Percentiles rank a stretch among this genome's conserved stretches.
Conservation (phyloP, 2,888 invertebrate species). For the Diarsia brunnea region DNA sequence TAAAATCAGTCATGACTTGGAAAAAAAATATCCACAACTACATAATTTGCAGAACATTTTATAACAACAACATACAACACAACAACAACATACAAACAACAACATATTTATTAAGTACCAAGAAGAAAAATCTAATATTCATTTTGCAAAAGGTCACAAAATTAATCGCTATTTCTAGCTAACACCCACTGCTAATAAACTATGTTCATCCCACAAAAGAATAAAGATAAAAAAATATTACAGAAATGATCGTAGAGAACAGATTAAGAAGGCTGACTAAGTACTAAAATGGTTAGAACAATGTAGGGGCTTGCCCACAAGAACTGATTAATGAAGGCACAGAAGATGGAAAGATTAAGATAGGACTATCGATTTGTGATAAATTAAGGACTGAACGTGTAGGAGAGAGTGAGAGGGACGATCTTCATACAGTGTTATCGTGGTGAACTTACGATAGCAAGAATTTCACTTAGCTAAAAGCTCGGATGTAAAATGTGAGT, state of each 20-base stretch:
- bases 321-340: constrained; percentile 51
- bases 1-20: background rate
- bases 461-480: constrained; percentile 9
- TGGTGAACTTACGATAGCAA: constrained; percentile 2
- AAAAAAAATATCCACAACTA: background rate
- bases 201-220: constrained; percentile 5
- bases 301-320: constrained; percentile 2
- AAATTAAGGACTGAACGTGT: constrained; percentile 26
- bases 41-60: background rate
- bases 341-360: constrained; percentile 25
- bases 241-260: background rate
- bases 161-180: background rate
- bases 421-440: background rate
- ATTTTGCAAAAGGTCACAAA: background rate
- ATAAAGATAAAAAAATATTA: constrained; percentile 10
- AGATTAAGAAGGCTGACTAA: constrained; percentile 34
- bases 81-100: no score
- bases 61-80: background rate
- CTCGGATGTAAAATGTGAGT: background rate
- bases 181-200: constrained; percentile 7
- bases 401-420: background rate
- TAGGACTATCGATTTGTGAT: constrained; percentile 44
- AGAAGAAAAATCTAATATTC: background rate
- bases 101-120: background rate
- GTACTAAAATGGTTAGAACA: constrained; percentile 20